These are phyloP conservation scores for Standfussiana lucernea DNA, from an alignment of 2,888 invertebrate species.

Conservation along the genomic window DNA sequence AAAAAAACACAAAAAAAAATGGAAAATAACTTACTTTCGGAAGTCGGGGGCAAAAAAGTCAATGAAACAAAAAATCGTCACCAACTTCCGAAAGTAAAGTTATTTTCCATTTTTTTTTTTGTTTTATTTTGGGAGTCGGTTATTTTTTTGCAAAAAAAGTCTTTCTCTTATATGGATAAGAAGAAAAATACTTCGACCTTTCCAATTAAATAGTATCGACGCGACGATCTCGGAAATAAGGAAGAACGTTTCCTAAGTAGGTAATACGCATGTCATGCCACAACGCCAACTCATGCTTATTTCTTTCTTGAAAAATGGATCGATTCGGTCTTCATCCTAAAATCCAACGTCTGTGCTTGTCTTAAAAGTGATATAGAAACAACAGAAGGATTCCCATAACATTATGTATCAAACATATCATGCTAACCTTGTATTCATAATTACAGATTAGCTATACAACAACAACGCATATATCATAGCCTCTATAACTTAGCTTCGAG, in stretches of 20 bases:
- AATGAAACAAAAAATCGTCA: too few species aligned
- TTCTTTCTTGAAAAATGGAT: not conserved
- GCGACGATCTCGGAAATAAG: constrained; percentile 1
- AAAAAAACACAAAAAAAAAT: too few species aligned
- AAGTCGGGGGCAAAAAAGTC: too few species aligned
- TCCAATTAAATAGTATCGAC: not conserved
- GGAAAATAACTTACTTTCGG: too few species aligned
- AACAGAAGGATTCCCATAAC: not conserved
- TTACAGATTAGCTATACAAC: constrained; percentile 1
- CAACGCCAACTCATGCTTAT: not conserved
- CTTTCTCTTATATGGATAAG: not conserved
- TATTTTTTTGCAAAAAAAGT: too few species aligned
- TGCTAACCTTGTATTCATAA: constrained; percentile 24
- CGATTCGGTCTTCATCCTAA: not conserved
- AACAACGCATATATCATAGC: constrained; percentile 3
- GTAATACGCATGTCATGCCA: not conserved
- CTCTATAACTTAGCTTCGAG: constrained; percentile 12
- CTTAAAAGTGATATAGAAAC: not conserved
- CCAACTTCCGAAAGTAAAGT: too few species aligned
- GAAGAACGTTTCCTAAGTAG: not conserved
- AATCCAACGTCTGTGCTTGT: not conserved
- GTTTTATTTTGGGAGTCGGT: too few species aligned
- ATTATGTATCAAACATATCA: not conserved
- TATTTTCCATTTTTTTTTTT: too few species aligned
- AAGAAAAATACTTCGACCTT: not conserved